These are phyloP conservation scores for Dromaius novaehollandiae DNA, from an alignment of 2,113 vertebrate genomes.

Conservation along the genomic window DNA sequence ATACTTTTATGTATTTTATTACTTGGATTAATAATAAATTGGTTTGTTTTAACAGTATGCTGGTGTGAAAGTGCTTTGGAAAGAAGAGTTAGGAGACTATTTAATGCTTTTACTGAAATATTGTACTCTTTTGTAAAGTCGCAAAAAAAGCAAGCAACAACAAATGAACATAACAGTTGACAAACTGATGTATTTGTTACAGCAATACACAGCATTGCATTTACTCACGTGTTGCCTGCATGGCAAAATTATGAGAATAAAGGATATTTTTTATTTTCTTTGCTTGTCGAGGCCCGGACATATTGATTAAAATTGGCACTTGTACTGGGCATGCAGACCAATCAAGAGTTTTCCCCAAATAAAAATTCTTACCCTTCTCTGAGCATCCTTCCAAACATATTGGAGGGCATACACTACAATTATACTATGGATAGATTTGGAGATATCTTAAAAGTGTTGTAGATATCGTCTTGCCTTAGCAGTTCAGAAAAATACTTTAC, in stretches of 20 bases:
- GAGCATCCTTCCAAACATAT: not conserved
- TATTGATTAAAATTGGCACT: not conserved
- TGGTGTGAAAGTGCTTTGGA: not conserved
- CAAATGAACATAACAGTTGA: not conserved
- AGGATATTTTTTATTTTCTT: not conserved
- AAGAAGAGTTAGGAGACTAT: not conserved
- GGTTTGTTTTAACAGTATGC: not conserved
- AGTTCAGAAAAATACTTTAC: not conserved
- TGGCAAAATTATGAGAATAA: not conserved
- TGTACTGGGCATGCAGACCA: not conserved
- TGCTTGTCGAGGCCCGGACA: not conserved
- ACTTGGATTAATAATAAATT: conserved; percentile 21
- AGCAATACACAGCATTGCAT: not conserved
- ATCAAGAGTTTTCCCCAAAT: not conserved
- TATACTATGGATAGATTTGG: not conserved
- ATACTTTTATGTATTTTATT: not conserved
- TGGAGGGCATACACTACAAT: not conserved
- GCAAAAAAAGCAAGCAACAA: not conserved
- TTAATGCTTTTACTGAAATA: not conserved
- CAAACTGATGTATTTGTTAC: not conserved
- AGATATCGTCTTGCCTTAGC: not conserved
- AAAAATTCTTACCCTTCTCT: not conserved
- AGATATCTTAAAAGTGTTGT: not conserved
- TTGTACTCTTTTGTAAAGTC: not conserved
- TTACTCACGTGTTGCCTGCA: not conserved